Evolutionary conservation across 2,797 vertebrate species (phyloP), one percentile per base, ranked within the genome.

Genomic region (Karalla daura): DNA sequence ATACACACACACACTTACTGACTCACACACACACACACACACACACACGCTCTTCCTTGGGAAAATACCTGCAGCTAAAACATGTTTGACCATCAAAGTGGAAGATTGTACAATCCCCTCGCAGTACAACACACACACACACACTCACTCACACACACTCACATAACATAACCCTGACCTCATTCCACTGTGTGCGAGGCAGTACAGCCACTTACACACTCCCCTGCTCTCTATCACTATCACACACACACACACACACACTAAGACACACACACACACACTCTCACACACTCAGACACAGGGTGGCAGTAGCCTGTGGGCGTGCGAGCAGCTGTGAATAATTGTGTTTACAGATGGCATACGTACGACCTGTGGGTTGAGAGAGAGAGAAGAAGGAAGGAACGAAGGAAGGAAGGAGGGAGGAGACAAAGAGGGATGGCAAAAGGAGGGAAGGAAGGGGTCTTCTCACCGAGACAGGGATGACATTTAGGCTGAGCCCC

Each of bases 311-410:
- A 49, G 77, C 87, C 82, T 52, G 55, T 81, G 50, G 86, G 72
- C 59, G 74, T 87, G 75, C 71, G 53, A 80, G 87, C 85, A 84
- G 77, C 82, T 80, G 81, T 85, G 88, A 89, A 88, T 88, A 88
- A 90, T 89, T 86, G 87, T 92, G 83, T 91, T 89, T 91, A 91
- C 86, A 91, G 90, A 91, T 76, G 88, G 70, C 78, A 76, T 82
- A 86, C 79, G 82, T 88, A 80, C 53, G 79, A 89, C 86, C 90
- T 83, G 84, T 82, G 72, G 76, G 73, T 58, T 73, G 70, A 72
- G 54, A 52, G 40, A 68, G 37, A 61, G 47, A 25, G 33, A 49
- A 25, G 37, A 24, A 52, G 44, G 46, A 33, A 50, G 51, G 23
- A 49, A 71, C 56, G 55, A 41, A 64, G 54, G 63, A 58, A 78